Conservation (phyloP, 2,797 vertebrate genomes). For the Pyrocephalus nanus region DNA sequence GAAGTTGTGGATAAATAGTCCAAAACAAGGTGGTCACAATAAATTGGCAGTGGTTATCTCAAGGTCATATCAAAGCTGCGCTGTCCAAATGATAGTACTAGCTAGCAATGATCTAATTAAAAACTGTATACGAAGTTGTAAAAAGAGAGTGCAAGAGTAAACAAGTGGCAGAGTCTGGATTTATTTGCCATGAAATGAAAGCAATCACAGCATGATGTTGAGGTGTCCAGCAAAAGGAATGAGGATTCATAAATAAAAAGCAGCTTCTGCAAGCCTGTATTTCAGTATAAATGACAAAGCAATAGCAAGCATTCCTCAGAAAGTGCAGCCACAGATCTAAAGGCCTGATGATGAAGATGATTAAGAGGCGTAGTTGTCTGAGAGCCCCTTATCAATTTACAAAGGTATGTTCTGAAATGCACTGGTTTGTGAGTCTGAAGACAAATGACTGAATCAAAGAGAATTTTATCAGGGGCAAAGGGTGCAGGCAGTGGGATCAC, state of each 20-base stretch:
- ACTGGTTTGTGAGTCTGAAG: not conserved
- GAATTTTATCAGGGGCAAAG: not conserved
- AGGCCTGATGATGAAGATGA: not conserved
- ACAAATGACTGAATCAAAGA: not conserved
- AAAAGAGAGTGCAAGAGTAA: not conserved
- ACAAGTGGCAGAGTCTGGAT: not conserved
- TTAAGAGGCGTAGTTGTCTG: not conserved
- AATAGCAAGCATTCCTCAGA: not conserved
- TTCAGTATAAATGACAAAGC: not conserved
- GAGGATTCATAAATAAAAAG: not conserved
- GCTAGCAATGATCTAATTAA: slow-evolving; percentile 7
- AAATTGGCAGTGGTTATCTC: not conserved
- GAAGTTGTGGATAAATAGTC: not conserved
- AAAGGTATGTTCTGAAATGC: not conserved
- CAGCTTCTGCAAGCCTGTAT: not conserved
- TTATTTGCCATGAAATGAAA: slow-evolving; percentile 41
- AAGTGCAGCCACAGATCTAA: not conserved
- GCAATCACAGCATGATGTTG: not conserved
- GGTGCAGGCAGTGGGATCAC: not conserved
- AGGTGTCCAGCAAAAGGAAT: not conserved
- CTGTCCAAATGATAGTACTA: not conserved
- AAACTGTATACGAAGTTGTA: not conserved
- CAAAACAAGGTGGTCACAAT: not conserved
- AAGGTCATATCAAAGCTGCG: not conserved
- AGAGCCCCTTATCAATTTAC: not conserved